Evolutionary conservation across 2,797 vertebrate species (phyloP), one percentile per base, ranked within the genome.

Genomic region (Chelonia mydas): DNA sequence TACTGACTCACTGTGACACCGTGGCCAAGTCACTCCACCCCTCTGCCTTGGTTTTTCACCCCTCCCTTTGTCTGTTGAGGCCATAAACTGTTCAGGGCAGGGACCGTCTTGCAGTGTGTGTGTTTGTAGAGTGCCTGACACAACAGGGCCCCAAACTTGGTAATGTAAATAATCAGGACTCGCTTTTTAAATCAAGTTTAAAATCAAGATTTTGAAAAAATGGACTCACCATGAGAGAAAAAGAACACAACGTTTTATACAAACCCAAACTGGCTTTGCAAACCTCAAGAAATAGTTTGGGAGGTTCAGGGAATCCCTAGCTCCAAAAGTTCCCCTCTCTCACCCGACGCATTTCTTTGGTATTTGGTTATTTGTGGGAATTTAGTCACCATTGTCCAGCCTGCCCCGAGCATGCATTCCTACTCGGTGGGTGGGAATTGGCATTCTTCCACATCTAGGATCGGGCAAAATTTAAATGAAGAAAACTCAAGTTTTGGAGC

Each of bases 1-100:
- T 41, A 7, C 15, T 92, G 76, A 33, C 31, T 81, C 74, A 55
- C 27, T 5, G 0, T 8, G 10, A 80, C 59, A 81, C 55, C 53
- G 90, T 61, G 81, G 83, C 45, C 37, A 92, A 91, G 77, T 93
- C 88, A 17, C n/a, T 74, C 68, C 0, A 0, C 27, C 50, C 90
- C 90, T 88, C 82, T 90, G 77, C 28, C 53, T 82, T 28, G 72
- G n/a, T 89, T 76, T 94, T n/a, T 92, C 3, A 33, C 87, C 77
- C 83, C 89, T 94, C 57, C 72, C 82, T 90, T 90, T 79, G 86
- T 47, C 92, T 37, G 49, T 90, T 28, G 5, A 21, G 49, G 17
- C 9, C 0, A 0, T 3, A 33, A 90, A 86, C 83, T 92, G 51
- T 54, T 86, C 0, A 0, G 80, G 68, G 13, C 41, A 88, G 61